Conservation (phyloP, 2,797 vertebrate genomes). For the Pantherophis alleghaniensis region DNA sequence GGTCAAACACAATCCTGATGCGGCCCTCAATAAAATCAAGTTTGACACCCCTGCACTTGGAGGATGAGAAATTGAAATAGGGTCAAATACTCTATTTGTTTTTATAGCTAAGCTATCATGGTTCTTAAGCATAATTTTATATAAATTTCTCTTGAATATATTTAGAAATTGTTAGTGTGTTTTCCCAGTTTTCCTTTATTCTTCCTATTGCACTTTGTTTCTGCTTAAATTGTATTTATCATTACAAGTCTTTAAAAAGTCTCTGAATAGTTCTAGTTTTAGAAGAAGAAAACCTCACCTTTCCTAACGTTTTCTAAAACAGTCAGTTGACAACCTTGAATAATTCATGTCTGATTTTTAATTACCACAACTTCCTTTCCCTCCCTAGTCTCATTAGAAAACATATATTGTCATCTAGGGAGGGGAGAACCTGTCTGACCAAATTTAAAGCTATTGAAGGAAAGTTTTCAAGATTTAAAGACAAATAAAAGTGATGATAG, state of each 20-base stretch:
- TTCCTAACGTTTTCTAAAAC: constrained; percentile 6
- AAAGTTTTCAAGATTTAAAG: constrained; percentile 15
- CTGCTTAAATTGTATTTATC: constrained; percentile 35
- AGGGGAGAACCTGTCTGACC: constrained; percentile 21
- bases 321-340: constrained; percentile 21
- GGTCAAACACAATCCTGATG: no score
- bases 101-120: neutral
- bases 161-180: constrained; percentile 36
- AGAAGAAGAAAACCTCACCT: neutral
- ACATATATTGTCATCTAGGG: constrained; percentile 37
- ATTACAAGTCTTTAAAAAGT: constrained; percentile 9
- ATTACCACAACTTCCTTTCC: constrained; percentile 51
- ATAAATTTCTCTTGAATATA: constrained; percentile 23
- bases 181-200: constrained; percentile 7
- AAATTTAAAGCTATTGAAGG: constrained; percentile 19
- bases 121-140: neutral
- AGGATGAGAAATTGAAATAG: neutral
- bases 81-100: neutral
- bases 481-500: constrained; percentile 6
- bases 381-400: constrained; percentile 18
- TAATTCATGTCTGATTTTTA: constrained; percentile 37
- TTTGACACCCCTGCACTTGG: neutral
- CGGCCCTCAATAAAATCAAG: no score
- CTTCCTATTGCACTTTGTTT: neutral
- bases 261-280: constrained; percentile 23